A percentile compares a stretch with the other conserved stretches of the same genome.
Conservation (phyloP, 2,888 invertebrate species). For the Xestia c-nigrum region DNA sequence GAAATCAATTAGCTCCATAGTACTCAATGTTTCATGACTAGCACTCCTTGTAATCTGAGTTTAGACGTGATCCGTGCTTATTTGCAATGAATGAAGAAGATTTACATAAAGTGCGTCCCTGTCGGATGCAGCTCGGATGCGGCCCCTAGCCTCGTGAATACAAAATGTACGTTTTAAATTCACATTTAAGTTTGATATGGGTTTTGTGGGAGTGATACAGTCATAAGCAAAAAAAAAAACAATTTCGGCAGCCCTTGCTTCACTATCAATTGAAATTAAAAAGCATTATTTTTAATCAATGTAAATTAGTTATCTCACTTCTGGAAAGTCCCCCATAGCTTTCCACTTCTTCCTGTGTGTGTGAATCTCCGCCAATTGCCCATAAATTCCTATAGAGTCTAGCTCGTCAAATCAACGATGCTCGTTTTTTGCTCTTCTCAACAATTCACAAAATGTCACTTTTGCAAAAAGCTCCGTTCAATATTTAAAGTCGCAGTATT, state of each 20-base stretch:
- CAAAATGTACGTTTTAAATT: conserved; percentile 75
- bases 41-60: conserved; percentile 58
- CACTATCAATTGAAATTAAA: not conserved
- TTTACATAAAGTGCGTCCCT: conserved; percentile 84
- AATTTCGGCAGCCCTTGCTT: not conserved
- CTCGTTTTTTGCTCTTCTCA: not conserved
- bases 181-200: conserved; percentile 54
- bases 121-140: conserved; percentile 72
- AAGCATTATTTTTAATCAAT: not conserved
- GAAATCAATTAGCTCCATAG: conserved; percentile 17
- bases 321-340: not conserved
- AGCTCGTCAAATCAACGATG: not conserved
- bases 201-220: conserved; percentile 39
- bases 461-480: not conserved
- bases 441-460: not conserved
- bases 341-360: not conserved
- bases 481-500: not conserved
- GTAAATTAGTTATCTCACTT: not conserved
- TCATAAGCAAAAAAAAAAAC: not conserved
- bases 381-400: not conserved
- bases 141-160: conserved; percentile 70
- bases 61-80: conserved; percentile 79
- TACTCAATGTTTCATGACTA: conserved; percentile 42
- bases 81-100: conserved; percentile 88
- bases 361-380: not conserved